Evolutionary conservation across 1,140 invertebrate species (phyloP).

Genomic region (Conopomorpha cramerella): DNA sequence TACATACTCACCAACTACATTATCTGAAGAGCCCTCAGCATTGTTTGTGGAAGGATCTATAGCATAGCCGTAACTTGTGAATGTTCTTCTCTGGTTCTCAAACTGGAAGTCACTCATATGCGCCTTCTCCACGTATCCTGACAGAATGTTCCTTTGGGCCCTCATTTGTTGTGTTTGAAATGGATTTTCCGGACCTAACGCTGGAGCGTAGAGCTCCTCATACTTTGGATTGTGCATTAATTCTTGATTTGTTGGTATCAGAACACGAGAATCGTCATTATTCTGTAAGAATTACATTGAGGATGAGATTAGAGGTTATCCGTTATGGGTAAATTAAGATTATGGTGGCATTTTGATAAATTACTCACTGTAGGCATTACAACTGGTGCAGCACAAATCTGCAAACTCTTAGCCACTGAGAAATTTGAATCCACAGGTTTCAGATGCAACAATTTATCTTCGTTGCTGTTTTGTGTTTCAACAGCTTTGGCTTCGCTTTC

Average conservation of each 20-base stretch:
- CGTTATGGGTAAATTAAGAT: too few relatives aligned
- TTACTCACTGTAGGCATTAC: constrained; percentile 75
- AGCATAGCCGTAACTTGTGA: constrained; percentile 91
- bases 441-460: constrained; percentile 56
- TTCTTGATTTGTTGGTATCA: constrained; percentile 71
- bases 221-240: constrained; percentile 92
- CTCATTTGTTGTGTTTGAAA: constrained; percentile 87
- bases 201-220: constrained; percentile 93
- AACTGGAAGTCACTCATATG: constrained; percentile 98
- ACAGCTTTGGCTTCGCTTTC: constrained; percentile 33
- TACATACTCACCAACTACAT: constrained; percentile 72
- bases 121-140: constrained; percentile 93
- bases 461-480: constrained; percentile 31
- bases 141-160: constrained; percentile 87
- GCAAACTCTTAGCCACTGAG: constrained; percentile 61
- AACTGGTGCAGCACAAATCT: constrained; percentile 78
- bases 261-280: constrained; percentile 37
- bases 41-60: constrained; percentile 88
- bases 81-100: constrained; percentile 96
- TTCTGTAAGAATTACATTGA: too few relatives aligned
- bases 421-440: constrained; percentile 56
- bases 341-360: too few relatives aligned
- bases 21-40: constrained; percentile 63
- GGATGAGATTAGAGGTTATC: too few relatives aligned
- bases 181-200: constrained; percentile 85